phyloP scores from a whole-genome alignment of 2,888 invertebrate species.

The Phania funesta region DNA sequence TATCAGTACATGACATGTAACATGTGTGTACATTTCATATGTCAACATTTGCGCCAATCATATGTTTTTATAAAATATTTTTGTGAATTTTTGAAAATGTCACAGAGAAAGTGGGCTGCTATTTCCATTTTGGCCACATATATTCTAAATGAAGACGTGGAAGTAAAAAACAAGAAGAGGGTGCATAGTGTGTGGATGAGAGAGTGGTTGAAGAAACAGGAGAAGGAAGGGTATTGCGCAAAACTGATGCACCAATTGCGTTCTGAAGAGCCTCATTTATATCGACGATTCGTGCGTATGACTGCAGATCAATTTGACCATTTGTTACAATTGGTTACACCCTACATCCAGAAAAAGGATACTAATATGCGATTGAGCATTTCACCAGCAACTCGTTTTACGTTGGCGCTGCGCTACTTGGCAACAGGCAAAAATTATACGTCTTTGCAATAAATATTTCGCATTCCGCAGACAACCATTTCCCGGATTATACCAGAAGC shows the following conservation, averaged over 20 bases:
- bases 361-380: conserved; percentile 3
- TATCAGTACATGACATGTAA: not conserved
- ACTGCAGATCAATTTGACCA: conserved; percentile 5
- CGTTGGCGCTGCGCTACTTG: conserved; percentile 9
- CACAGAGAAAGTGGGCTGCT: conserved; percentile 3
- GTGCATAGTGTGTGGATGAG: not conserved
- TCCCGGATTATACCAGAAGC: too few relatives aligned
- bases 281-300: conserved; percentile 13
- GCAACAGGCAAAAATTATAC: too few relatives aligned
- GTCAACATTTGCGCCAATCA: not conserved
- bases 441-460: too few relatives aligned
- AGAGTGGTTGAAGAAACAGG: not conserved
- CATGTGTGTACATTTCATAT: not conserved
- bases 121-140: not conserved
- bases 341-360: not conserved
- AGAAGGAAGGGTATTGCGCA: not conserved
- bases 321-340: conserved; percentile 1
- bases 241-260: not conserved
- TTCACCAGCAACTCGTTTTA: too few relatives aligned
- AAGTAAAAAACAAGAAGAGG: not conserved
- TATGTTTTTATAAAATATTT: not conserved
- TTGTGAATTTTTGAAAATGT: not conserved
- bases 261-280: conserved; percentile 1
- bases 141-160: not conserved
- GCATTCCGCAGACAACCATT: too few relatives aligned